phyloP scores from a whole-genome alignment of 1,140 invertebrate genomes.

The Penaeus indicus region DNA sequence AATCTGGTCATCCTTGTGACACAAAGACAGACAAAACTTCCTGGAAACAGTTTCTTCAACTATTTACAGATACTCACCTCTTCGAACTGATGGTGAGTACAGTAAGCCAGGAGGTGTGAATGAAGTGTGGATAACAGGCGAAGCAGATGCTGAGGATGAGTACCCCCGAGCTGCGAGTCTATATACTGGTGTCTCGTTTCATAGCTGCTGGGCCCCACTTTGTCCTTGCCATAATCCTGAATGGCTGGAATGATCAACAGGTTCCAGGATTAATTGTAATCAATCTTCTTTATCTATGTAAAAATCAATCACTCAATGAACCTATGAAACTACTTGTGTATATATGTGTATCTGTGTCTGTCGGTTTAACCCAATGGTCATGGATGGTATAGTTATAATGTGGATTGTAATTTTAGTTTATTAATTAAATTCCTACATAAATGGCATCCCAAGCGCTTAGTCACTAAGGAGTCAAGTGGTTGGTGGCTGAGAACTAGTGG shows the following conservation, averaged over 20 bases:
- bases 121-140: constrained; percentile 75
- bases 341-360: too few species aligned
- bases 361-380: too few species aligned
- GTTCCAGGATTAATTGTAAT: not conserved
- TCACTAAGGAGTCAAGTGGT: too few species aligned
- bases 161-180: constrained; percentile 64
- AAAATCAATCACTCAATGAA: too few species aligned
- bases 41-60: not conserved
- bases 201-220: not conserved
- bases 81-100: constrained; percentile 63
- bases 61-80: constrained; percentile 24
- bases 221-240: not conserved
- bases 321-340: too few species aligned
- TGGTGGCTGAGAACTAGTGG: too few species aligned
- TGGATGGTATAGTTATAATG: too few species aligned
- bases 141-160: constrained; percentile 72
- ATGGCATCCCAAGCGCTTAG: too few species aligned
- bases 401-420: too few species aligned
- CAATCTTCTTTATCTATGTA: not conserved
- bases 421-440: too few species aligned
- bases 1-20: too few species aligned
- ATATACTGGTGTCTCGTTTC: constrained; percentile 25
- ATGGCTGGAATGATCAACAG: not conserved
- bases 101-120: constrained; percentile 76
- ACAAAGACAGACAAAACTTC: too few species aligned